These are phyloP conservation scores for Sternotherus odoratus DNA, from an alignment of 2,797 vertebrate genomes.

Conservation along the genomic window DNA sequence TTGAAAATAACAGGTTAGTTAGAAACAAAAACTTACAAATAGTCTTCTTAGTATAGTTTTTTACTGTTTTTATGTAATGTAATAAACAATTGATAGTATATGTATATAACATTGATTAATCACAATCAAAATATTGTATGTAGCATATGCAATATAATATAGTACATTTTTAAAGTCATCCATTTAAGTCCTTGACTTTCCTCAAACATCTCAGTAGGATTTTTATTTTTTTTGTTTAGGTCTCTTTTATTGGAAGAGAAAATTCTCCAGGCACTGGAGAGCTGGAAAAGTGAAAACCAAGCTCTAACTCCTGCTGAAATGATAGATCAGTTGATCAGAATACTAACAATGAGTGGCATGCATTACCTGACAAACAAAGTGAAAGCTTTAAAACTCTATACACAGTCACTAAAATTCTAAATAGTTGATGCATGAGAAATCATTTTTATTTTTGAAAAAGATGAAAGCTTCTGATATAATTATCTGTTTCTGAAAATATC, in stretches of 20 bases:
- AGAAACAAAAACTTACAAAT: background rate
- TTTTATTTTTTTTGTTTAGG: constrained; percentile 44
- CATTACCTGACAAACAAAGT: constrained; percentile 71
- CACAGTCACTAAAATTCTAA: constrained; percentile 72
- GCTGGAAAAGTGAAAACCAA: constrained; percentile 66
- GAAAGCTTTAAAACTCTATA: constrained; percentile 66
- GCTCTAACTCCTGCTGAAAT: constrained; percentile 39
- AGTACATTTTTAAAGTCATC: background rate
- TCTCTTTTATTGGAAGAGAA: constrained; percentile 56
- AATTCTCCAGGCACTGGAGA: constrained; percentile 47
- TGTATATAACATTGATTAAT: no score
- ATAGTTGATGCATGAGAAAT: background rate
- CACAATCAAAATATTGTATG: background rate
- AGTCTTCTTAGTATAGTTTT: background rate
- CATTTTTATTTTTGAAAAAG: background rate
- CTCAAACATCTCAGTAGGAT: background rate
- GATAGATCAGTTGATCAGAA: constrained; percentile 68
- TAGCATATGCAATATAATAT: background rate
- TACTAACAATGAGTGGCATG: constrained; percentile 72
- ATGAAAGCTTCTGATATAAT: background rate
- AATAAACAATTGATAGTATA: no score
- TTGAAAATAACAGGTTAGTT: constrained; percentile 55
- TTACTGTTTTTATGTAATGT: background rate
- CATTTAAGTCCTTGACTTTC: background rate
- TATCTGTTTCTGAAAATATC: background rate